Conservation (phyloP, 2,888 invertebrate species). For the Colostygia pectinataria region DNA sequence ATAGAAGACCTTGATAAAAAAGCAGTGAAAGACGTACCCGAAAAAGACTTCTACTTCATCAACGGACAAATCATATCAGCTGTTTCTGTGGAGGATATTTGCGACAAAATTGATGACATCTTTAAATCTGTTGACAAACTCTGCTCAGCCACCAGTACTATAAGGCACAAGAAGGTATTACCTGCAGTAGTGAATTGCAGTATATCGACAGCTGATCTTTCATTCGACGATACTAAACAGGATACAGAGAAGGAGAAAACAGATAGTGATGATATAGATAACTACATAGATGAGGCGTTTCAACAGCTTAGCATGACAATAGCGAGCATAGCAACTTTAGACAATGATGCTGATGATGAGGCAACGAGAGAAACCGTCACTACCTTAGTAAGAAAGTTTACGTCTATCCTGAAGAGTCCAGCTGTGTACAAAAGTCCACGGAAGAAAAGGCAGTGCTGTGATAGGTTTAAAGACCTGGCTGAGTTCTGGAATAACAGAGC, state of each 20-base stretch:
- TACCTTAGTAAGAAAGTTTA: conserved; percentile 65
- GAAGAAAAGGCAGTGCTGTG: conserved; percentile 56
- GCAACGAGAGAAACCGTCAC: conserved; percentile 61
- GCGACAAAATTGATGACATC: conserved; percentile 65
- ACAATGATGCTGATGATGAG: conserved; percentile 41
- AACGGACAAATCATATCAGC: conserved; percentile 67
- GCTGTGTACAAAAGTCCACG: conserved; percentile 52
- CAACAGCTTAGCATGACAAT: conserved; percentile 57
- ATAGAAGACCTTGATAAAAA: conserved; percentile 52
- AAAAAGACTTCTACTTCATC: conserved; percentile 56
- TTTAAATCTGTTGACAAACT: conserved; percentile 72
- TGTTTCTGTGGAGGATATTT: conserved; percentile 66
- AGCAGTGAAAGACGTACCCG: conserved; percentile 35
- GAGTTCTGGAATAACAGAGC: conserved; percentile 65
- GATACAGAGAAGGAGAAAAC: conserved; percentile 31
- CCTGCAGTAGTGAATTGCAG: conserved; percentile 67
- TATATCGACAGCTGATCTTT: conserved; percentile 58
- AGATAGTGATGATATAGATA: conserved; percentile 56
- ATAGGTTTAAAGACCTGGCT: conserved; percentile 63
- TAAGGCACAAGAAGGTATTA: conserved; percentile 43
- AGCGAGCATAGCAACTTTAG: conserved; percentile 44
- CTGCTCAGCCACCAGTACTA: conserved; percentile 56
- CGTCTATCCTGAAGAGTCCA: conserved; percentile 56
- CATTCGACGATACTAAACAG: conserved; percentile 66
- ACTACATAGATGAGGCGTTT: conserved; percentile 70